A percentile compares a stretch with the other conserved stretches of the same genome.
Evolutionary conservation across 1,140 invertebrate genomes (phyloP).

Genomic region (Bombus consobrinus): DNA sequence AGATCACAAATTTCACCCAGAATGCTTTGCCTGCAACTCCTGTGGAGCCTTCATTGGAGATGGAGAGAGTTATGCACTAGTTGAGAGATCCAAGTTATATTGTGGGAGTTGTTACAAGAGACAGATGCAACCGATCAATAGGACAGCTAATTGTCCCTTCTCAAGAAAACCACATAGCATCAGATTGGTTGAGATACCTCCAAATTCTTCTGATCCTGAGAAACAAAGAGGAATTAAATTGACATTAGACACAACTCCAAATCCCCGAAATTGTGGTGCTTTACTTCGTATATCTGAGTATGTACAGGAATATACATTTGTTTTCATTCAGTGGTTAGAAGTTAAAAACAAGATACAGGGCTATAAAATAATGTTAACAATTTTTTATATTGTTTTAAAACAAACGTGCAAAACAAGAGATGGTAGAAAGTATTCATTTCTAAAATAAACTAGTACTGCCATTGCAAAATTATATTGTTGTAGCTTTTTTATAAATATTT

Average conservation of each 20-base stretch:
- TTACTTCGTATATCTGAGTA: conserved; percentile 86
- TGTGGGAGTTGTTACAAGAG: conserved; percentile 85
- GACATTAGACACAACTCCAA: conserved; percentile 82
- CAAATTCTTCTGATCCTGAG: conserved; percentile 81
- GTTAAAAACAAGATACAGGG: neutral
- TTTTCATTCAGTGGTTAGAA: neutral
- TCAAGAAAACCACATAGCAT: conserved; percentile 89
- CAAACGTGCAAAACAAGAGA: conserved; percentile 23
- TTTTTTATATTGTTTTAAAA: conserved; percentile 1
- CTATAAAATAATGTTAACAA: neutral
- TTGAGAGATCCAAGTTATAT: conserved; percentile 94
- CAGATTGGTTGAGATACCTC: conserved; percentile 90
- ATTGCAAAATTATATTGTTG: conserved; percentile 24
- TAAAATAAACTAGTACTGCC: neutral
- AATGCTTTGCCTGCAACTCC: conserved; percentile 94
- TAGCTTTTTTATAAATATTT: conserved; percentile 57
- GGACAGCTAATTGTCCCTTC: conserved; percentile 84
- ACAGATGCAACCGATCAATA: conserved; percentile 84
- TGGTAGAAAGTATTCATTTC: neutral
- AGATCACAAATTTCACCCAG: conserved; percentile 96
- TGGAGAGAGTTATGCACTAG: conserved; percentile 94
- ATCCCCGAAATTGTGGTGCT: conserved; percentile 80
- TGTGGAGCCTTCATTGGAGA: conserved; percentile 95
- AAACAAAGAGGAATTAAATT: conserved; percentile 85
- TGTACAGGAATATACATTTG: conserved; percentile 69